Evolutionary conservation across 23 tunicate genomes (phyloP).

Genomic region (Halocynthia roretzi): DNA sequence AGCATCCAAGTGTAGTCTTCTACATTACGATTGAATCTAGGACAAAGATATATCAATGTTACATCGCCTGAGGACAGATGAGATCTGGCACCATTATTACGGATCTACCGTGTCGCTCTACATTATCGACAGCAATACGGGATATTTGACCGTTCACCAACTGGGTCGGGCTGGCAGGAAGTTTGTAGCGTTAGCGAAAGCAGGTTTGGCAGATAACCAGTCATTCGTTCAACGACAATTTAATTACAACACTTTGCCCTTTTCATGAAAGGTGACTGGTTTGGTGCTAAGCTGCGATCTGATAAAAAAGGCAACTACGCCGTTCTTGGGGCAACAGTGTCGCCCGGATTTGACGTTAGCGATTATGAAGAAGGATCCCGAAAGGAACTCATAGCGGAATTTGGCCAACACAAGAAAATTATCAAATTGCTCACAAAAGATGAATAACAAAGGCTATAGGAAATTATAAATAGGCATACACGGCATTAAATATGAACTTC

Average conservation of each 20-base stretch:
- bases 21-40: not conserved
- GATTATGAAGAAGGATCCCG: no score
- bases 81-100: constrained; percentile 14
- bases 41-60: not conserved
- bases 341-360: no score
- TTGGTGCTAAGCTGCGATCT: not conserved
- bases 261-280: constrained; percentile 1
- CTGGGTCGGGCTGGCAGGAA: constrained; percentile 1
- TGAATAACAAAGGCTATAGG: no score
- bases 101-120: not conserved
- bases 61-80: constrained; percentile 18
- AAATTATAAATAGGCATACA: no score
- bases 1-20: no score
- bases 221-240: not conserved
- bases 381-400: no score
- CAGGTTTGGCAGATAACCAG: not conserved
- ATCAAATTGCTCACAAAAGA: no score
- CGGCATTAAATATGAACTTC: no score
- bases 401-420: no score
- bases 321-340: no score
- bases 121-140: constrained; percentile 4
- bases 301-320: not conserved
- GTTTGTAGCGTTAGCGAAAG: not conserved
- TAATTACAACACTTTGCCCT: not conserved
- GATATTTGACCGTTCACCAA: not conserved